Base-by-base conservation (phyloP, 1,140 invertebrate genomes). In the Bursaphelenchus mucronatus region DNA sequence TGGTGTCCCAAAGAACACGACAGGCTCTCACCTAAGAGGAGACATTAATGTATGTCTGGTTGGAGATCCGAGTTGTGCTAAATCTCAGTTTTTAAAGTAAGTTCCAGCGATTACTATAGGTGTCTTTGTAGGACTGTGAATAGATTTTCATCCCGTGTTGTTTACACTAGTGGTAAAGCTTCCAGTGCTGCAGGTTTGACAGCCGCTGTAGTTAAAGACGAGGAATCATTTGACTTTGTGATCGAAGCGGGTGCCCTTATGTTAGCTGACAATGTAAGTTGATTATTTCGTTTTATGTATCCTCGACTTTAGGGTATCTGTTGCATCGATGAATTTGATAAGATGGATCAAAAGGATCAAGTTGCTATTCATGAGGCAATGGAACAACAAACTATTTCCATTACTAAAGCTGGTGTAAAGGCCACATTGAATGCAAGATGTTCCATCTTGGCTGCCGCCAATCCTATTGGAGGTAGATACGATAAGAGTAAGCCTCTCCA, bases 311-410 rank as follows among this genome's bases (percentile, higher is more conserved):
- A 84, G 83, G 95, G 96, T 13, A 90, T 99, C 40, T 98, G 95
- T 82, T 99, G 95, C 81, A 99, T 99, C 73, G 95, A 99, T 82
- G 95, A 98, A 84, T 98, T 99, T 84, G 96, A 99, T 80, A 98
- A 99, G 85, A 99, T 99, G 96, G 95, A 98, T 82, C 86, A 86
- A 0, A 87, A 88, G 64, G 95, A 99, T 86, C 94, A 97, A 83
- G 94, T 98, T 7, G 95, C 96, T 39, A 98, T 97, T 79, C 95
- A 99, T 83, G 96, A 99, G 86, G 96, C 95, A 53, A 99, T 99
- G 96, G 96, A 99, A 86, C 96, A 99, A 81, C 96, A 99, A 83
- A 98, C 95, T 0, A 98, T 99, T 78, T 96, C 94, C 0, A 88
- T 99, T 58, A 94, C 96, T 0, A 97, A 98, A 86, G 95, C 96